Conservation (phyloP, 2,113 vertebrate genomes). For the Dicerorhinus sumatrensis region DNA sequence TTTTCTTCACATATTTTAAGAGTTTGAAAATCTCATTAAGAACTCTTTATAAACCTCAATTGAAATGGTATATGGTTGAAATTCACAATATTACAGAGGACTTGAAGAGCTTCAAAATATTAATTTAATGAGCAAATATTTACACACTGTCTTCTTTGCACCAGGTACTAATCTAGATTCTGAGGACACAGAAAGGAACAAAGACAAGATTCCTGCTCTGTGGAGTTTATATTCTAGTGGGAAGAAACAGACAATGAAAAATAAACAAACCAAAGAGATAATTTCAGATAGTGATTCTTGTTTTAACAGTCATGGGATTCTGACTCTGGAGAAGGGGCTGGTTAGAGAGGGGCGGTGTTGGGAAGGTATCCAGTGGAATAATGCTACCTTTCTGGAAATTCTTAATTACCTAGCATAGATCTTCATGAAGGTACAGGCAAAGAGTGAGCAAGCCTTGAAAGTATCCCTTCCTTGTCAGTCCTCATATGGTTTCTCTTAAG, state of each 20-base stretch:
- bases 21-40: neutral
- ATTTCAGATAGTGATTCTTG: neutral
- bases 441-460: neutral
- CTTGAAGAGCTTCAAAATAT: neutral
- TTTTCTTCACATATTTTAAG: neutral
- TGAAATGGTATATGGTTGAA: constrained; percentile 2
- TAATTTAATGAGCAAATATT: constrained; percentile 6
- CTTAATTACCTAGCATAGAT: neutral
- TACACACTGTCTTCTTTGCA: neutral
- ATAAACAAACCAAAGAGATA: neutral
- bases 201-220: neutral
- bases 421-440: neutral
- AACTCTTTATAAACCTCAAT: neutral
- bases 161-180: neutral
- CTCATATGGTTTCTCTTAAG: neutral
- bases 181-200: neutral
- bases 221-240: neutral
- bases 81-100: neutral
- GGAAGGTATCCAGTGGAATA: neutral
- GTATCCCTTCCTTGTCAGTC: neutral
- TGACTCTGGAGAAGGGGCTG: neutral
- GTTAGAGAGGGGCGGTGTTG: fast-evolving
- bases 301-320: neutral
- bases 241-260: neutral
- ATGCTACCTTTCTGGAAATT: neutral